Base-by-base conservation (phyloP, 30 jellyfish, hydroid and myxozoan species). In the Aurelia coerulea region DNA sequence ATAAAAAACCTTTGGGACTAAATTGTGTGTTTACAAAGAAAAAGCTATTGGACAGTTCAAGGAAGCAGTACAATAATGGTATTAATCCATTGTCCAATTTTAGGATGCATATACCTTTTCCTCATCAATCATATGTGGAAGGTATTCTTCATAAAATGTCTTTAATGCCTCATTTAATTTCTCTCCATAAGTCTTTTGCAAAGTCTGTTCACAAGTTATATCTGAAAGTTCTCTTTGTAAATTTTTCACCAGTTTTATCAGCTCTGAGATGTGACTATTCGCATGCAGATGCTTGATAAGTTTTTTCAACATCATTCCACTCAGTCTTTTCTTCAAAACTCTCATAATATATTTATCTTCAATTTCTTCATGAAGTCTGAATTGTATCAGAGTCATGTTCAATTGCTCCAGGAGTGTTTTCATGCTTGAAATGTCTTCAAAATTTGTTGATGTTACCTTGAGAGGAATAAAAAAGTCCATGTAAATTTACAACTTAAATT, bases 121-220 rank as follows among this genome's bases (percentile, higher is more conserved):
- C 68, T 94, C 98, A 69, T 88, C 97, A 63, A 88, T 80, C 98
- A 94, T 94, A 66, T 94, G 98, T 10, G 98, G 98, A 76, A 94
- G 32, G 74, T 94, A 94, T 29, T 94, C 97, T 64, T 85, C 90
- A 69, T 84, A 94, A 64, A 94, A 94, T 73, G 52, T 73, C 51
- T 65, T 76, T 71, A 94, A 72, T 37, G 96, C 88, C 17, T 65
- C 82, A 35, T 73, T 74, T 68, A 94, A 75, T 51, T 70, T 66
- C 69, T 74, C 80, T 4, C 98, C 98, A 37, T 83, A 78, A 10
- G 34, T 59, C 76, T 81, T 84, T 46, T 46, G 13, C 91, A 89
- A 53, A 14, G 76, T 81, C 29, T 67, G 58, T 54, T 82, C 88
- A 37, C 65, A 64, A 18, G 91, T 65, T 39, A 90, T 85, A 34